Conservation (phyloP, 2,113 vertebrate species). For the Paratilapia polleni region DNA sequence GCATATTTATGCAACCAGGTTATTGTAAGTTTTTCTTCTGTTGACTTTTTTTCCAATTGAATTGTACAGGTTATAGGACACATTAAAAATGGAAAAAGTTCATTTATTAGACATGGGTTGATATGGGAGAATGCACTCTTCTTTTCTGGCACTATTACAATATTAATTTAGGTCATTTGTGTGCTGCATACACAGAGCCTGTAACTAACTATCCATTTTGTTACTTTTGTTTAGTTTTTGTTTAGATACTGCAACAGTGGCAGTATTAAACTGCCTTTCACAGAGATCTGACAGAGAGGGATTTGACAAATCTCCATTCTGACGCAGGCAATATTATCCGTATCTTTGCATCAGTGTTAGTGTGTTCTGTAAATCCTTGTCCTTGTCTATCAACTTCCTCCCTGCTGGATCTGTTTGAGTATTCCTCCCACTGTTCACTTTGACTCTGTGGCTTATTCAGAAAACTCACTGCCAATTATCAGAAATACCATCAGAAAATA, state of each 20-base stretch:
- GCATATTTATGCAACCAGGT: too few relatives aligned
- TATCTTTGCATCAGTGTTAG: conserved; percentile 34
- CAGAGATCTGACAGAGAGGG: conserved; percentile 18
- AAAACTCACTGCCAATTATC: conserved; percentile 43
- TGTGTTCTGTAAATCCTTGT: conserved; percentile 31
- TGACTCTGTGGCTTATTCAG: conserved; percentile 30
- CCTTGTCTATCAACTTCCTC: conserved; percentile 36
- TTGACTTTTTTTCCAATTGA: too few relatives aligned
- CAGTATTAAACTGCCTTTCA: background rate
- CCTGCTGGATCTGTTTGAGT: conserved; percentile 31
- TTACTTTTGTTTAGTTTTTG: background rate
- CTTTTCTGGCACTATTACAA: background rate
- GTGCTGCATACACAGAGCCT: background rate
- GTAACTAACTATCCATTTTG: too few relatives aligned
- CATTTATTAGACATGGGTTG: background rate
- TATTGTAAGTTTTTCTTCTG: too few relatives aligned
- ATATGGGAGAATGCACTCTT: background rate
- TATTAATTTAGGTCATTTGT: background rate
- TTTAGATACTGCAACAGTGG: background rate
- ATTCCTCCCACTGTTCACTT: conserved; percentile 44
- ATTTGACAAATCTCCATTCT: conserved; percentile 33
- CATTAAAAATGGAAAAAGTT: too few relatives aligned
- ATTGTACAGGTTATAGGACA: too few relatives aligned
- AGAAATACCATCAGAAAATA: conserved; percentile 13
- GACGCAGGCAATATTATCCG: conserved; percentile 22